These are phyloP conservation scores for Typhlichthys subterraneus DNA, from an alignment of 2,797 vertebrate genomes.

Conservation along the genomic window DNA sequence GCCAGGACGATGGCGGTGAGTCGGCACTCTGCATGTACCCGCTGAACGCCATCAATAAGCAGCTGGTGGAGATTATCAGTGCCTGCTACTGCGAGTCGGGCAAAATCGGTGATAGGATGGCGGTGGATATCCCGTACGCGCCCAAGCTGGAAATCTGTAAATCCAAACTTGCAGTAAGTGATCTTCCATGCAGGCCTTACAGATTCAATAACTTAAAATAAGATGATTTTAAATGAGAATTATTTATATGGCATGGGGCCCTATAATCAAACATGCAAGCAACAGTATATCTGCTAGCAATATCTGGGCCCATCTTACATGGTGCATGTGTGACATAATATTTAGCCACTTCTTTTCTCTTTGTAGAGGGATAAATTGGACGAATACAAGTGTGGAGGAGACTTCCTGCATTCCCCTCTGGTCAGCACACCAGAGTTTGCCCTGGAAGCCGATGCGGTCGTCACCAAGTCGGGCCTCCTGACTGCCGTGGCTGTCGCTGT, in stretches of 20 bases:
- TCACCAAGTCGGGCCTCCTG: constrained; percentile 73
- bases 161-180: constrained; percentile 52
- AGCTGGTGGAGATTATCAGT: constrained; percentile 82
- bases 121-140: constrained; percentile 89
- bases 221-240: background rate
- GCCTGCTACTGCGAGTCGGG: constrained; percentile 83
- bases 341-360: constrained; percentile 1
- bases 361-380: constrained; percentile 67
- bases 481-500: constrained; percentile 86
- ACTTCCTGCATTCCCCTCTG: constrained; percentile 86
- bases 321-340: too few relatives aligned
- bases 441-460: constrained; percentile 54
- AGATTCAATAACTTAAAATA: constrained; percentile 1
- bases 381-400: constrained; percentile 71
- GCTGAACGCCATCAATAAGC: constrained; percentile 81
- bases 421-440: constrained; percentile 83
- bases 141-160: constrained; percentile 60
- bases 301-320: too few relatives aligned
- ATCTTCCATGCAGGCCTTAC: background rate
- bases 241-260: too few relatives aligned
- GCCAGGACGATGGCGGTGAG: constrained; percentile 56
- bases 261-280: too few relatives aligned
- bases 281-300: too few relatives aligned
- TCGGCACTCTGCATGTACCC: constrained; percentile 93
- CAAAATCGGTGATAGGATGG: constrained; percentile 52